Percentiles rank a stretch among this genome's conserved stretches.
Evolutionary conservation across 1,140 invertebrate species (phyloP).

Genomic region (Eupristina koningsbergeri): DNA sequence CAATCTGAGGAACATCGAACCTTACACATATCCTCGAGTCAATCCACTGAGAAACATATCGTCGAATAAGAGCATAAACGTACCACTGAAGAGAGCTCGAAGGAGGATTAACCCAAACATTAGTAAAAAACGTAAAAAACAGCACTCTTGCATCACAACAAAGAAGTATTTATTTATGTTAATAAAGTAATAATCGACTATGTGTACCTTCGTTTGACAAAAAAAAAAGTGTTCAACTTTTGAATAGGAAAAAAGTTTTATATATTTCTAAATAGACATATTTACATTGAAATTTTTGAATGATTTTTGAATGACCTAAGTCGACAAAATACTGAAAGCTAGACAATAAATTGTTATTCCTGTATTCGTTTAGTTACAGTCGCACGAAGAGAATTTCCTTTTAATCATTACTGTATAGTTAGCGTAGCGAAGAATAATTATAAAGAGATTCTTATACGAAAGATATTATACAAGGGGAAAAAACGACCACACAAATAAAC

Average conservation of each 20-base stretch:
- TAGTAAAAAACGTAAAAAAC: too few relatives aligned
- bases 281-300: slow-evolving; percentile 49
- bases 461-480: slow-evolving; percentile 14
- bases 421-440: slow-evolving; percentile 20
- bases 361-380: slow-evolving; percentile 28
- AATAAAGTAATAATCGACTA: slow-evolving; percentile 18
- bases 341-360: slow-evolving; percentile 44
- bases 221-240: slow-evolving; percentile 30
- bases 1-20: slow-evolving; percentile 47
- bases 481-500: slow-evolving; percentile 34
- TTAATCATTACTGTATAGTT: slow-evolving; percentile 27
- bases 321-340: not conserved
- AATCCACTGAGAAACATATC: slow-evolving; percentile 48
- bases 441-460: slow-evolving; percentile 26
- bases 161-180: slow-evolving; percentile 43
- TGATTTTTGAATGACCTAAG: slow-evolving; percentile 38
- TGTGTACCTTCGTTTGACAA: slow-evolving; percentile 41
- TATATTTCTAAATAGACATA: slow-evolving; percentile 49
- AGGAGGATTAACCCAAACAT: slow-evolving; percentile 4
- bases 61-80: slow-evolving; percentile 1
- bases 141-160: slow-evolving; percentile 20
- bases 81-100: not conserved
- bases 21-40: slow-evolving; percentile 48
- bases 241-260: slow-evolving; percentile 45
- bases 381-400: slow-evolving; percentile 38